Percentiles rank a stretch among this genome's conserved stretches.
phyloP scores from a whole-genome alignment of 2,113 vertebrate species.

The Tinamus guttatus region DNA sequence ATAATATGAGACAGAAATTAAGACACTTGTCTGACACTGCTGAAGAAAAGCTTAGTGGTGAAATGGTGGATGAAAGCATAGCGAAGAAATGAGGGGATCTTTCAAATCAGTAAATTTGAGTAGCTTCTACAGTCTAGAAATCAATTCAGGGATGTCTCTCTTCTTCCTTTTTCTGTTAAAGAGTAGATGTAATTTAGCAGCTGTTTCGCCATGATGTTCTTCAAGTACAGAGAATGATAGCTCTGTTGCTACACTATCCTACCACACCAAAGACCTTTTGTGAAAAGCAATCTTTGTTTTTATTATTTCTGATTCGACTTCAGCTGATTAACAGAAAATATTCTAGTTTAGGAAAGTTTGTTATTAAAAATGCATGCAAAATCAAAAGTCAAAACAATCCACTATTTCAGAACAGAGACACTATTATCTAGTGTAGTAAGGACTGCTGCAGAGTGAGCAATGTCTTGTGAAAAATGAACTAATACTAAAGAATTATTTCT shows the following conservation, averaged over 20 bases:
- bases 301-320: neutral
- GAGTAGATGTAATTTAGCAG: neutral
- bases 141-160: neutral
- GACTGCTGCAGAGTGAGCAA: neutral
- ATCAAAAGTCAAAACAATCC: neutral
- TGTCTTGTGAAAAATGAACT: neutral
- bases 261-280: neutral
- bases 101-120: neutral
- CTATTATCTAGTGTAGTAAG: neutral
- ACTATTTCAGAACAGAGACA: neutral
- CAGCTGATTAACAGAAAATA: neutral
- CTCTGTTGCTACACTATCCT: neutral
- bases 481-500: neutral
- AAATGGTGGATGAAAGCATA: neutral
- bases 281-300: neutral
- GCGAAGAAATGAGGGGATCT: neutral
- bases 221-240: neutral
- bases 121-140: neutral
- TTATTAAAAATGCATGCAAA: neutral
- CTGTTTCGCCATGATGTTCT: neutral
- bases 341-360: neutral
- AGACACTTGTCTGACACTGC: neutral
- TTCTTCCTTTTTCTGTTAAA: neutral
- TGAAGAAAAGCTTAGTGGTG: neutral
- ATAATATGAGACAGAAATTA: neutral